A percentile compares a stretch with the other conserved stretches of the same genome.
Evolutionary conservation across 64 coral and sea anemone genomes (phyloP).

Genomic region (Montipora capricornis): DNA sequence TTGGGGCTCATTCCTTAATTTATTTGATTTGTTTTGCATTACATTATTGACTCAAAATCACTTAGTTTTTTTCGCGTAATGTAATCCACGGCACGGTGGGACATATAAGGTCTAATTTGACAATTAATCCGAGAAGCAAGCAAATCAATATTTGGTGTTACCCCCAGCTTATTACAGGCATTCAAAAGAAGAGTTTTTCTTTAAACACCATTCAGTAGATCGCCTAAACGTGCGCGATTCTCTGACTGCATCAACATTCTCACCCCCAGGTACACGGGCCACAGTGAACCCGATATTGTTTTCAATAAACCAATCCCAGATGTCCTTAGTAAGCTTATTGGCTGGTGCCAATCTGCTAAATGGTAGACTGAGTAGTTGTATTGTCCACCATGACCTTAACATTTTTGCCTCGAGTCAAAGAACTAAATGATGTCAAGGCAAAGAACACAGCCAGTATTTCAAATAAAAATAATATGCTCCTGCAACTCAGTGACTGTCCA

Average conservation of each 20-base stretch:
- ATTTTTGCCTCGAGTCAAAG: too few relatives aligned
- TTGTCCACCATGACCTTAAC: slow-evolving; percentile 66
- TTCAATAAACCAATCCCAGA: slow-evolving; percentile 65
- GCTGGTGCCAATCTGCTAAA: slow-evolving; percentile 60
- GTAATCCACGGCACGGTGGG: slow-evolving; percentile 19
- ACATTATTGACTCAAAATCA: too few relatives aligned
- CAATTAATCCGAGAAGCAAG: slow-evolving; percentile 49
- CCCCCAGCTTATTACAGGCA: slow-evolving; percentile 15
- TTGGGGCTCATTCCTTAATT: too few relatives aligned
- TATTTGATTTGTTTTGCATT: too few relatives aligned
- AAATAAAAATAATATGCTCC: slow-evolving; percentile 42
- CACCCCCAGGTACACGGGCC: slow-evolving; percentile 35
- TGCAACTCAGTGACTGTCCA: slow-evolving; percentile 1
- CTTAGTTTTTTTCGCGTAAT: too few relatives aligned
- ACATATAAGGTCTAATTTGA: not conserved
- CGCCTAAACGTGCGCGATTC: slow-evolving; percentile 35
- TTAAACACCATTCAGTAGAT: slow-evolving; percentile 55
- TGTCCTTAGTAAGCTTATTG: slow-evolving; percentile 46
- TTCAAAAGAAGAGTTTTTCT: slow-evolving; percentile 7
- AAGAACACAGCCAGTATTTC: slow-evolving; percentile 54
- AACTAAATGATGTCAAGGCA: slow-evolving; percentile 51
- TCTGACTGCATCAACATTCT: slow-evolving; percentile 51
- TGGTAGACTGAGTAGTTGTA: slow-evolving; percentile 45
- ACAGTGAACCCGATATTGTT: not conserved
- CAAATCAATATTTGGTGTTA: slow-evolving; percentile 21